phyloP scores from a whole-genome alignment of 2,888 invertebrate species.

The Sarcophaga variegata region DNA sequence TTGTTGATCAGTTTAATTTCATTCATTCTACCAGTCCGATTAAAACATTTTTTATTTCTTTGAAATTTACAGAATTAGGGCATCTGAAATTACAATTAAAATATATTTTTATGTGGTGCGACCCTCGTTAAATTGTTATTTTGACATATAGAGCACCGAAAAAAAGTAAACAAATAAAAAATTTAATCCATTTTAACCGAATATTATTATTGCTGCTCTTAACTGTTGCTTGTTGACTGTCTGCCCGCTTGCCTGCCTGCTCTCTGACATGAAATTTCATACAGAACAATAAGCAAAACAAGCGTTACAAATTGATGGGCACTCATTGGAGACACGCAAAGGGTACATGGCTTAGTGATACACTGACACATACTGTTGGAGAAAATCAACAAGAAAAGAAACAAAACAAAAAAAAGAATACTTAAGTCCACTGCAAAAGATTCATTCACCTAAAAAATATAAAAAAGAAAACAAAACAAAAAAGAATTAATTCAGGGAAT shows the following conservation, averaged over 20 bases:
- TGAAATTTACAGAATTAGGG: not conserved
- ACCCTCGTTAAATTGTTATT: slow-evolving; percentile 44
- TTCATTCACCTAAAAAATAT: slow-evolving; percentile 24
- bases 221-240: slow-evolving; percentile 15
- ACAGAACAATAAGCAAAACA: slow-evolving; percentile 42
- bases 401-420: slow-evolving; percentile 11
- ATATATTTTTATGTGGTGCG: not conserved
- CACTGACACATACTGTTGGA: slow-evolving; percentile 49
- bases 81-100: not conserved
- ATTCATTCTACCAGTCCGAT: too few species aligned
- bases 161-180: not conserved
- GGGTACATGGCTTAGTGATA: slow-evolving; percentile 51
- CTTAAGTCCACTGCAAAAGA: slow-evolving; percentile 46
- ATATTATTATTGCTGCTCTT: slow-evolving; percentile 13
- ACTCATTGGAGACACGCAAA: slow-evolving; percentile 54
- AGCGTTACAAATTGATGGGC: slow-evolving; percentile 64
- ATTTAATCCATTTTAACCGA: not conserved
- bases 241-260: not conserved
- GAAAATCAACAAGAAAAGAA: not conserved
- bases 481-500: slow-evolving; percentile 66
- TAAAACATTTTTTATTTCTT: not conserved
- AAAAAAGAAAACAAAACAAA: slow-evolving; percentile 7
- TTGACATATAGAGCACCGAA: slow-evolving; percentile 25
- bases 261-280: slow-evolving; percentile 42
- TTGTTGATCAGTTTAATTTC: too few species aligned